Evolutionary conservation across 2,113 vertebrate genomes (phyloP).

Genomic region (Salvator merianae): DNA sequence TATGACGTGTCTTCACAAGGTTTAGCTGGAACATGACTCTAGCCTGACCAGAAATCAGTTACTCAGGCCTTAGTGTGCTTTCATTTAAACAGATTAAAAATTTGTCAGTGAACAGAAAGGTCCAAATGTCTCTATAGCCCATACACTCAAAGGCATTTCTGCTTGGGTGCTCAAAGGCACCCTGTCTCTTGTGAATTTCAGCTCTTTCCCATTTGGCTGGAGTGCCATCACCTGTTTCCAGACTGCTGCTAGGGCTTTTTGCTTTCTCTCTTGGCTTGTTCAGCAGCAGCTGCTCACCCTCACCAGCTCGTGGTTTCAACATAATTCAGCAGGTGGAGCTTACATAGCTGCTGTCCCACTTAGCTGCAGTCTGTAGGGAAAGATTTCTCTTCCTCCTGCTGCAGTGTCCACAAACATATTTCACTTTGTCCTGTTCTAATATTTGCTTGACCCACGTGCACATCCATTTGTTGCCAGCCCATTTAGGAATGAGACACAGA

Average conservation of each 20-base stretch:
- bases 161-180: neutral
- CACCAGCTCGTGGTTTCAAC: neutral
- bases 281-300: neutral
- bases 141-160: neutral
- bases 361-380: neutral
- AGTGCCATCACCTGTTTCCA: neutral
- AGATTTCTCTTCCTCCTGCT: neutral
- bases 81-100: neutral
- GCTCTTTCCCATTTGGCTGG: slow-evolving; percentile 1
- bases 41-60: too few relatives aligned
- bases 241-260: slow-evolving; percentile 1
- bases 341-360: neutral
- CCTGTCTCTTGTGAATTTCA: neutral
- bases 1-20: too few relatives aligned
- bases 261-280: slow-evolving; percentile 1
- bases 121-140: neutral
- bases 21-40: too few relatives aligned
- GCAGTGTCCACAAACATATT: neutral
- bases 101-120: neutral
- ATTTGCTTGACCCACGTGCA: neutral
- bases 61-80: too few relatives aligned
- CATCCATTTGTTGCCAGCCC: neutral
- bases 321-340: neutral
- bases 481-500: neutral
- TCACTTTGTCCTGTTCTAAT: neutral